Base-by-base conservation (phyloP, 2,797 vertebrate genomes). In the Coranthus polyacanthus region DNA sequence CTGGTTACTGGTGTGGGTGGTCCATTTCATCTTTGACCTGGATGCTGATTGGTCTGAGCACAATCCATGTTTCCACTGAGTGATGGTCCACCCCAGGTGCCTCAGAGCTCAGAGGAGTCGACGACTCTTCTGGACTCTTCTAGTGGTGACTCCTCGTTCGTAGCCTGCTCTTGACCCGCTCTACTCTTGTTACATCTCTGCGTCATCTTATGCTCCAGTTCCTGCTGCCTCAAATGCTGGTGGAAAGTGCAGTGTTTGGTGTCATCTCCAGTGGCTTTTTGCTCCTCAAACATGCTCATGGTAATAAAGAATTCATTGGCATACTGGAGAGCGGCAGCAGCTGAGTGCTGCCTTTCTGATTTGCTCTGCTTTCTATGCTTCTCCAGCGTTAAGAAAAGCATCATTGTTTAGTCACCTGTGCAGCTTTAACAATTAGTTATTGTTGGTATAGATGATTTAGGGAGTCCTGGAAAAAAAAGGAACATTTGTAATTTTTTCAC, bases 221-320 rank as follows among this genome's bases (percentile, higher is more conserved):
- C 62, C 52, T 44, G 8, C 43, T 50, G 13, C 32, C 54, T 65
- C 42, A 43, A 8, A 17, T 16, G 13, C 36, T 12, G 26, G n/a
- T 26, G 53, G 49, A 65, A 71, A 20, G 66, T 58, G 44, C 41
- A 17, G 20, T 36, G 65, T 62, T 47, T 43, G 36, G 41, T 64
- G 66, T 67, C 53, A 29, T 68, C 57, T 60, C 36, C 47, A 53
- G 41, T 37, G 51, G n/a, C 54, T 78, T 57, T 72, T 44, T 38
- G 18, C 68, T 60, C 51, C 47, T 53, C 21, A 26, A 72, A 49
- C 61, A 46, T 42, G 18, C 72, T 60, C 41, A n/a, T 6, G 37
- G 53, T 52, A 12, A 78, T 84, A 47, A 84, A 83, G 56, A 68
- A 78, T 80, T 85, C 13, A 82, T 77, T 20, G 6, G 43, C 50